phyloP scores from a whole-genome alignment of 2,797 vertebrate species.

The Clarias laeviceps region DNA sequence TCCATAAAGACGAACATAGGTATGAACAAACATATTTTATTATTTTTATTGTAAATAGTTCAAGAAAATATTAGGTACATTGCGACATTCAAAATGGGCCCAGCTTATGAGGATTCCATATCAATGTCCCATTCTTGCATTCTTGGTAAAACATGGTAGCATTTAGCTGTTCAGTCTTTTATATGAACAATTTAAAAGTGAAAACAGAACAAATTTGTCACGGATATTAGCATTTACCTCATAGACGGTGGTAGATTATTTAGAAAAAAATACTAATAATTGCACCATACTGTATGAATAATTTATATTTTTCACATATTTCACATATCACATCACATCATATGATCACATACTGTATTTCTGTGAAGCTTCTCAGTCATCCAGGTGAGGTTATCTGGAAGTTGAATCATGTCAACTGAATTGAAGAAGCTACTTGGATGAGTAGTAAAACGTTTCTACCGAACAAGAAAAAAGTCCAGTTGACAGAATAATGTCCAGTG shows the following conservation, averaged over 20 bases:
- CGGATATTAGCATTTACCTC: background rate
- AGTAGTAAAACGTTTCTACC: no score
- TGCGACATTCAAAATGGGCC: no score
- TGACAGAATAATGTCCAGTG: no score
- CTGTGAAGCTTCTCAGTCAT: no score
- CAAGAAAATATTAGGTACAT: background rate
- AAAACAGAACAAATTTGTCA: background rate
- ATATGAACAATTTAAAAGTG: background rate
- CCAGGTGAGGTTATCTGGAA: no score
- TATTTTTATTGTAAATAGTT: background rate
- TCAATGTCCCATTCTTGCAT: background rate
- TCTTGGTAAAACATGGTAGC: background rate
- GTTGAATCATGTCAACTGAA: no score
- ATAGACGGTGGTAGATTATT: background rate
- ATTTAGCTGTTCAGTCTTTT: background rate
- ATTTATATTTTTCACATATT: no score
- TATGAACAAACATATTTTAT: slow-evolving; percentile 68
- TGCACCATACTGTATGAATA: background rate
- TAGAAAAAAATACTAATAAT: background rate
- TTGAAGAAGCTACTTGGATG: no score
- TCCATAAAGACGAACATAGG: slow-evolving; percentile 88
- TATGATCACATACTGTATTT: no score
- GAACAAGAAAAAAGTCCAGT: no score
- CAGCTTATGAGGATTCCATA: background rate
- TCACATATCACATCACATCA: no score